Evolutionary conservation across 2,888 invertebrate species (phyloP).

Genomic region (Sisyra terminalis): DNA sequence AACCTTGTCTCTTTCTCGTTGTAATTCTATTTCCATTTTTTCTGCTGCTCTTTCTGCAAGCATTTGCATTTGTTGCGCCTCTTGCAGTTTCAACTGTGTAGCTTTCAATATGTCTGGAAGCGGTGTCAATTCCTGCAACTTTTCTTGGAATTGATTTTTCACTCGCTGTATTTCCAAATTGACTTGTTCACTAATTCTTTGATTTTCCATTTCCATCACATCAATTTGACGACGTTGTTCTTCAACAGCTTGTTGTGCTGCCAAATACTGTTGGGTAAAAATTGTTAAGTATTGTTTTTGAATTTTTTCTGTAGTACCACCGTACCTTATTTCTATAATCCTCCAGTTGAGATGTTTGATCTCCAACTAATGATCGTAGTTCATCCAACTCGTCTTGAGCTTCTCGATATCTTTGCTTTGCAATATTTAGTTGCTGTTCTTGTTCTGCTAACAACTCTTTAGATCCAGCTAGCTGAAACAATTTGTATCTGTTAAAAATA

Average conservation of each 20-base stretch:
- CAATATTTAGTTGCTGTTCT: constrained; percentile 33
- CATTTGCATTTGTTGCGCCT: constrained; percentile 48
- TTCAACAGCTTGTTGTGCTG: constrained; percentile 53
- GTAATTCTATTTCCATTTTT: constrained; percentile 44
- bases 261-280: constrained; percentile 29
- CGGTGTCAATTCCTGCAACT: constrained; percentile 49
- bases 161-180: constrained; percentile 52
- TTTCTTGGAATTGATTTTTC: constrained; percentile 56
- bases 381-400: constrained; percentile 44
- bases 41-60: constrained; percentile 49
- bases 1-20: constrained; percentile 42
- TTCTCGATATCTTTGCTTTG: constrained; percentile 35
- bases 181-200: constrained; percentile 51
- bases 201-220: constrained; percentile 54
- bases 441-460: constrained; percentile 48
- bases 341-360: constrained; percentile 47
- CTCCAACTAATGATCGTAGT: constrained; percentile 38
- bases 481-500: constrained; percentile 7
- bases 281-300: background rate
- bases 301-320: too few relatives aligned
- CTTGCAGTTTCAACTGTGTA: constrained; percentile 47
- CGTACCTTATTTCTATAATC: constrained; percentile 49
- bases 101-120: constrained; percentile 51
- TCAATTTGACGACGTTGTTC: constrained; percentile 52
- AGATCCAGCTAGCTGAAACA: constrained; percentile 24